phyloP scores from a whole-genome alignment of 2,888 invertebrate genomes.

The Drosophila setosimentum region DNA sequence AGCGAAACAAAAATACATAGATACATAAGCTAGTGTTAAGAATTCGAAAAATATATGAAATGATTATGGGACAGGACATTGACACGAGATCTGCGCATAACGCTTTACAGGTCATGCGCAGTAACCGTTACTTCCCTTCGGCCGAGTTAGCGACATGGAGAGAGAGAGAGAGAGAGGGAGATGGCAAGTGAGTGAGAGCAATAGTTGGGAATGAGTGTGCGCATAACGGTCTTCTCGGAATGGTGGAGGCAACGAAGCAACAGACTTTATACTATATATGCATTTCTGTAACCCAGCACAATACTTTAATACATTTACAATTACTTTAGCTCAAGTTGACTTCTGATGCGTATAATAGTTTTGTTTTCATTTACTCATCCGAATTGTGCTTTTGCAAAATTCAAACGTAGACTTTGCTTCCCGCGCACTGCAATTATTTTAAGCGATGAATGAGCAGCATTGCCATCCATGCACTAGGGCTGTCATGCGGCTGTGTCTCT shows the following conservation, averaged over 20 bases:
- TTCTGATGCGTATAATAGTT: background rate
- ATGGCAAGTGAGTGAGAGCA: slow-evolving; percentile 16
- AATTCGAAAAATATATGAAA: background rate
- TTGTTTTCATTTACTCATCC: slow-evolving; percentile 5
- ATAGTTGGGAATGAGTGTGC: slow-evolving; percentile 44
- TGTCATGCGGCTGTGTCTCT: background rate
- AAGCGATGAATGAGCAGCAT: slow-evolving; percentile 28
- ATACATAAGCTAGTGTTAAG: background rate
- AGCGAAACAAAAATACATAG: background rate
- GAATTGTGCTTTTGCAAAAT: background rate
- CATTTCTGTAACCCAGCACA: background rate
- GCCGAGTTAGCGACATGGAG: slow-evolving; percentile 13
- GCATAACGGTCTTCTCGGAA: slow-evolving; percentile 38
- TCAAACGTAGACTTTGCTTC: background rate
- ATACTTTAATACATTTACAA: background rate
- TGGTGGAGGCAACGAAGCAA: slow-evolving; percentile 70
- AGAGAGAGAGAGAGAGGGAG: slow-evolving; percentile 17
- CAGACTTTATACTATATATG: slow-evolving; percentile 54
- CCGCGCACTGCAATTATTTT: slow-evolving; percentile 12
- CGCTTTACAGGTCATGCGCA: slow-evolving; percentile 77
- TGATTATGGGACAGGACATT: slow-evolving; percentile 36
- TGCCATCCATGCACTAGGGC: slow-evolving; percentile 31
- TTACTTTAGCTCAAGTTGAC: slow-evolving; percentile 16
- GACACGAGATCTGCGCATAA: slow-evolving; percentile 76
- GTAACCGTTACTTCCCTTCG: slow-evolving; percentile 4